Conservation (phyloP, 2,113 vertebrate species). For the Cinclus mexicanus region DNA sequence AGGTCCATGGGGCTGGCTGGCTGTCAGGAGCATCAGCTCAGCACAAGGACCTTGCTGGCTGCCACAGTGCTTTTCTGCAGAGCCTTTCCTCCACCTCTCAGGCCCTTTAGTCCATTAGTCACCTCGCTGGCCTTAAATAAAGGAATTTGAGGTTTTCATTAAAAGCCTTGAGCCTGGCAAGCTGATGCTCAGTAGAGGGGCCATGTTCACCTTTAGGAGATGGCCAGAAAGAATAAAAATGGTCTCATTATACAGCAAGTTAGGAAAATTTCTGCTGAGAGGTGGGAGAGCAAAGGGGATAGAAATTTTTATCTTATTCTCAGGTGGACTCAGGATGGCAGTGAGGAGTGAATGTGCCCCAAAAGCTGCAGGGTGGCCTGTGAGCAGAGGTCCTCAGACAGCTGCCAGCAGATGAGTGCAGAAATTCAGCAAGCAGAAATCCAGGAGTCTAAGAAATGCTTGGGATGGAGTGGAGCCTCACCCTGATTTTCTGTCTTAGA, state of each 20-base stretch:
- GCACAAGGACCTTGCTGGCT: not conserved
- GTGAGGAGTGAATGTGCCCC: not conserved
- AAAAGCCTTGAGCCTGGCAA: not conserved
- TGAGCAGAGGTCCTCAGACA: not conserved
- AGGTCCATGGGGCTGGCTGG: accelerated
- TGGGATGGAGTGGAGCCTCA: not conserved
- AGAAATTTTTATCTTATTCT: not conserved
- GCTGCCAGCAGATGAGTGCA: not conserved
- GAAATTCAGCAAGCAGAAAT: not conserved
- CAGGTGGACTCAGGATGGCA: not conserved
- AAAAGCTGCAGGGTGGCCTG: not conserved
- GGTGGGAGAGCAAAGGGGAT: not conserved
- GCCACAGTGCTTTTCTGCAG: not conserved
- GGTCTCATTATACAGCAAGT: not conserved
- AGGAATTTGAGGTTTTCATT: not conserved
- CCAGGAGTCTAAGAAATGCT: not conserved
- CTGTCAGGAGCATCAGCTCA: not conserved
- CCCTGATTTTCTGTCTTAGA: not conserved
- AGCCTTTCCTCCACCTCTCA: not conserved
- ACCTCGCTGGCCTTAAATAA: not conserved
- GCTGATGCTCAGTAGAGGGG: not conserved
- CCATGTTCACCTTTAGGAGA: not conserved
- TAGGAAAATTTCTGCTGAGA: not conserved
- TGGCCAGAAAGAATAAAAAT: not conserved
- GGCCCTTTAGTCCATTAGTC: constrained; percentile 17